These are phyloP conservation scores for Aurelia sp. DNA, from an alignment of 30 jellyfish, hydroid and myxozoan species.

Conservation along the genomic window DNA sequence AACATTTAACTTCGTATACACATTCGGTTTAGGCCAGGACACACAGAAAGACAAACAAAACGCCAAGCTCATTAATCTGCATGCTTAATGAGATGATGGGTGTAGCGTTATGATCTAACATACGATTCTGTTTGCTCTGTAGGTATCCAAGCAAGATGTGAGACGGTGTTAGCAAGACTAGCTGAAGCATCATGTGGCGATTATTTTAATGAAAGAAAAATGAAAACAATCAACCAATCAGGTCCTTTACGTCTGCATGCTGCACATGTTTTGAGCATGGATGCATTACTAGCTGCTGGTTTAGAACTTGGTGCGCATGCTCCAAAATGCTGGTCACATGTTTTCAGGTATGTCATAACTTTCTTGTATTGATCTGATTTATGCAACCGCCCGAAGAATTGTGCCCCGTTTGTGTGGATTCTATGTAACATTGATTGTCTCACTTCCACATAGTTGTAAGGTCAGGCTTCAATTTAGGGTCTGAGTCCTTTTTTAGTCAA, in stretches of 20 bases:
- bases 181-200: slow-evolving; percentile 98
- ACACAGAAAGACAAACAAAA: no score
- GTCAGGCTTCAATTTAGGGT: background rate
- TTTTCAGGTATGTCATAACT: slow-evolving; percentile 75
- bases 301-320: slow-evolving; percentile 97
- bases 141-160: slow-evolving; percentile 98
- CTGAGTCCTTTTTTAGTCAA: background rate
- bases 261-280: slow-evolving; percentile 99
- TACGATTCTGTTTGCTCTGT: background rate
- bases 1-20: no score
- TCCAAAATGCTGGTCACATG: slow-evolving; percentile 98
- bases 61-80: no score
- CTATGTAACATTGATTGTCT: no score
- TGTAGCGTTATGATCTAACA: no score
- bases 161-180: slow-evolving; percentile 85
- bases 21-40: no score
- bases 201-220: slow-evolving; percentile 70
- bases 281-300: slow-evolving; percentile 97
- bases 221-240: slow-evolving; percentile 44
- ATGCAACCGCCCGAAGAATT: background rate
- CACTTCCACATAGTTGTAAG: no score
- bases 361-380: background rate
- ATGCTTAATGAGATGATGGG: no score
- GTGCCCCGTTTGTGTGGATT: no score
- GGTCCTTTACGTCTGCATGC: slow-evolving; percentile 94